Evolutionary conservation across 2,797 vertebrate species (phyloP).

Genomic region (Tympanoctomys barrerae): DNA sequence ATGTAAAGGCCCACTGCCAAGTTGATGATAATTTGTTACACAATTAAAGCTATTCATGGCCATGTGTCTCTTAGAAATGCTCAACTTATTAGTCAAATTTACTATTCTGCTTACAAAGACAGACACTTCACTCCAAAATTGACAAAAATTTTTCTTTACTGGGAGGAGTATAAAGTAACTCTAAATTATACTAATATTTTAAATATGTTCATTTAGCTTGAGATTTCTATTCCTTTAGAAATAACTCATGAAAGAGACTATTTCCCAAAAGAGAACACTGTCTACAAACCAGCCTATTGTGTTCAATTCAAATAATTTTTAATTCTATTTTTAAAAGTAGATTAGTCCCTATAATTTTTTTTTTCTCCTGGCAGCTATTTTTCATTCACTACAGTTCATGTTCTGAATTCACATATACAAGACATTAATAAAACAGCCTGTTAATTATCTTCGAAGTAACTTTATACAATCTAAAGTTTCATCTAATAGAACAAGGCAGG

Average conservation of each 20-base stretch:
- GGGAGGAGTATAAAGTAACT: constrained; percentile 41
- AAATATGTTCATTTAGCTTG: constrained; percentile 24
- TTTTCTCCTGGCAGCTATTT: constrained; percentile 62
- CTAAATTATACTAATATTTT: constrained; percentile 45
- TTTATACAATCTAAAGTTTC: constrained; percentile 65
- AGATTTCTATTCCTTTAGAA: constrained; percentile 54
- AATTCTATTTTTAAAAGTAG: constrained; percentile 56
- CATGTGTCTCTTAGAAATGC: background rate
- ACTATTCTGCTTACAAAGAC: constrained; percentile 32
- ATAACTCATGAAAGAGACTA: background rate
- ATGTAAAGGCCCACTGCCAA: background rate
- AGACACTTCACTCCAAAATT: constrained; percentile 43
- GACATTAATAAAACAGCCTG: constrained; percentile 67
- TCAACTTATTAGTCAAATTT: constrained; percentile 17
- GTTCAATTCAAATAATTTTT: constrained; percentile 59
- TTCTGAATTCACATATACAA: constrained; percentile 66
- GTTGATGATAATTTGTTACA: background rate
- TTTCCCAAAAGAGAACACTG: constrained; percentile 37
- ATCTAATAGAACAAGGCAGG: constrained; percentile 43
- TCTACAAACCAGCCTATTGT: constrained; percentile 43
- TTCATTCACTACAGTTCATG: constrained; percentile 36
- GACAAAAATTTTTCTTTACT: background rate
- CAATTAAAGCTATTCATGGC: constrained; percentile 26
- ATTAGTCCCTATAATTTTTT: constrained; percentile 20
- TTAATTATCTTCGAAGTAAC: constrained; percentile 68